Conservation (phyloP, 2,113 vertebrate species). For the Platichthys flesus region DNA sequence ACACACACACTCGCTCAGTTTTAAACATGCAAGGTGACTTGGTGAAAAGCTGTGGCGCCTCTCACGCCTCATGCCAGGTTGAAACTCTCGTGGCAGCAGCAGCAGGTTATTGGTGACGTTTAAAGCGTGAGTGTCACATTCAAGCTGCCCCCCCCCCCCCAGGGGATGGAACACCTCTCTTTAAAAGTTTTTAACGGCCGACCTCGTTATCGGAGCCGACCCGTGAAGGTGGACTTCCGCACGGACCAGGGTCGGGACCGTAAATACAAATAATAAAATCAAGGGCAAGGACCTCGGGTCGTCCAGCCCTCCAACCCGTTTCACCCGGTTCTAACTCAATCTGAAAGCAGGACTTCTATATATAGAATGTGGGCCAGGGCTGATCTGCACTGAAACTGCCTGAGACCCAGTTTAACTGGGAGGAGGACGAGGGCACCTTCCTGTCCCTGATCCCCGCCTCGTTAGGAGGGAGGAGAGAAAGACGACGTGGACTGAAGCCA, state of each 20-base stretch:
- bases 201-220: not conserved
- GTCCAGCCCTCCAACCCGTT: constrained; percentile 78
- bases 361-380: constrained; percentile 82
- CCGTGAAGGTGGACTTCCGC: constrained; percentile 4
- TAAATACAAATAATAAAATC: constrained; percentile 20
- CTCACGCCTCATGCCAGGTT: constrained; percentile 73
- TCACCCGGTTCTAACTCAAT: constrained; percentile 66
- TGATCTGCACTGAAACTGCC: constrained; percentile 62
- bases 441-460: constrained; percentile 59
- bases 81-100: constrained; percentile 38
- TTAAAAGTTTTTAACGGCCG: not conserved
- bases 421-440: constrained; percentile 60
- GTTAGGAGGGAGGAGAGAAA: not conserved
- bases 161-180: not conserved
- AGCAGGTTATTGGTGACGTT: constrained; percentile 63
- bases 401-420: constrained; percentile 81
- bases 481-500: no score
- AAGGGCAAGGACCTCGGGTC: constrained; percentile 53
- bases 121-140: constrained; percentile 42
- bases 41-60: constrained; percentile 56
- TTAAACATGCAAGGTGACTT: constrained; percentile 65
- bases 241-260: not conserved
- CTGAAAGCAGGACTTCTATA: constrained; percentile 80
- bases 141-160: constrained; percentile 20
- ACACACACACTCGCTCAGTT: constrained; percentile 16